A percentile compares a stretch with the other conserved stretches of the same genome.
Evolutionary conservation across 2,113 vertebrate species (phyloP).

Genomic region (Platysternon megacephalum): DNA sequence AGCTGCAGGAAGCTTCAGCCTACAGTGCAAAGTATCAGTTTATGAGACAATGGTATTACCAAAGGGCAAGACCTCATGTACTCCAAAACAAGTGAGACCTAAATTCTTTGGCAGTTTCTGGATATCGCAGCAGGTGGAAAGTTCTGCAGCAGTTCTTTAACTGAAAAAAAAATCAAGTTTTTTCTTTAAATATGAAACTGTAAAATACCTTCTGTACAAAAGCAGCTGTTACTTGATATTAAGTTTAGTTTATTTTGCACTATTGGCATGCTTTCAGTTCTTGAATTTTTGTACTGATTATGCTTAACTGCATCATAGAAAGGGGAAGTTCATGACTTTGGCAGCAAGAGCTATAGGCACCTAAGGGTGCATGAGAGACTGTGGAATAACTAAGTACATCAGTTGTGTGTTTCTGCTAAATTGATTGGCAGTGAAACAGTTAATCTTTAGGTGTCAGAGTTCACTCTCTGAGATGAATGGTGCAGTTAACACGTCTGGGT

Average conservation of each 20-base stretch:
- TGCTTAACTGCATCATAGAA: background rate
- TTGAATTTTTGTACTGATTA: background rate
- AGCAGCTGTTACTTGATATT: background rate
- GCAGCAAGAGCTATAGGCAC: background rate
- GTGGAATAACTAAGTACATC: background rate
- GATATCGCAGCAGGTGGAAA: background rate
- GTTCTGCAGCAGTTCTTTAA: background rate
- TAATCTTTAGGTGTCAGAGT: background rate
- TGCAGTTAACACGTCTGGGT: background rate
- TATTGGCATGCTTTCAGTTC: background rate
- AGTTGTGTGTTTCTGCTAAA: background rate
- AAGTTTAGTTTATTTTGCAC: fast-evolving
- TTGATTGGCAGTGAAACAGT: background rate
- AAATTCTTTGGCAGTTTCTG: background rate
- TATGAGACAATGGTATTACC: background rate
- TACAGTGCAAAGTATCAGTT: background rate
- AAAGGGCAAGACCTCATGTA: fast-evolving
- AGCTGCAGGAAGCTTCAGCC: background rate
- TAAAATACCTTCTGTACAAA: background rate
- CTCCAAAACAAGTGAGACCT: background rate
- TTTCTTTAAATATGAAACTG: no score
- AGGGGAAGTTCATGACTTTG: background rate
- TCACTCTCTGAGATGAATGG: conserved; percentile 6
- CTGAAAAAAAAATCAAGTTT: background rate
- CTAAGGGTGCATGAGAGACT: background rate